These are phyloP conservation scores for Leptinotarsa rubiginosa DNA, from an alignment of 2,888 invertebrate genomes.

Conservation along the genomic window DNA sequence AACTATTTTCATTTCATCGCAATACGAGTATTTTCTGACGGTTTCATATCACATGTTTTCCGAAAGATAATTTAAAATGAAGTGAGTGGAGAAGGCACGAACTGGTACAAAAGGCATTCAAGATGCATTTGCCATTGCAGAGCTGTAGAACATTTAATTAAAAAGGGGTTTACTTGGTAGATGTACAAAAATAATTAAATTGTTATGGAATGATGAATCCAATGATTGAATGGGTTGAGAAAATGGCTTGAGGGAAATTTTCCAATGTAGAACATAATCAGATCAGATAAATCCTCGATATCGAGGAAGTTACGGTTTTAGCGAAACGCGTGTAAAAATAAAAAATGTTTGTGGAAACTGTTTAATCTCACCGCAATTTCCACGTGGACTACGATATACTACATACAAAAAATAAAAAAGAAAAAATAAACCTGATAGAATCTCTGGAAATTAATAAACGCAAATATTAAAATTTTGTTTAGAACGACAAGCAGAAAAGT, in stretches of 20 bases:
- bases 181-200: not conserved
- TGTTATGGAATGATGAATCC: not conserved
- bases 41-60: not conserved
- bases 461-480: no score
- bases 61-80: not conserved
- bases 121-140: conserved; percentile 2
- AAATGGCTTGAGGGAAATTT: not conserved
- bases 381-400: no score
- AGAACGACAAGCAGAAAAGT: no score
- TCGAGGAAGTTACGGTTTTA: no score
- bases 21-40: not conserved
- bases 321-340: no score
- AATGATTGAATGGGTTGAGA: not conserved
- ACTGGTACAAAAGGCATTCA: not conserved
- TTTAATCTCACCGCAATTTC: no score
- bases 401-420: no score
- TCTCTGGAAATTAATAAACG: no score
- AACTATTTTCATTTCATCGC: not conserved
- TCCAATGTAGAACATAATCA: not conserved
- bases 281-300: not conserved
- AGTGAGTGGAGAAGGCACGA: not conserved
- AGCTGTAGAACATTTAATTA: not conserved
- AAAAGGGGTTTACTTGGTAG: not conserved
- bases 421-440: no score
- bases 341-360: no score